Evolutionary conservation across 2,888 invertebrate species (phyloP), one percentile per base, ranked within the genome.

Genomic region (Agrotis clavis): DNA sequence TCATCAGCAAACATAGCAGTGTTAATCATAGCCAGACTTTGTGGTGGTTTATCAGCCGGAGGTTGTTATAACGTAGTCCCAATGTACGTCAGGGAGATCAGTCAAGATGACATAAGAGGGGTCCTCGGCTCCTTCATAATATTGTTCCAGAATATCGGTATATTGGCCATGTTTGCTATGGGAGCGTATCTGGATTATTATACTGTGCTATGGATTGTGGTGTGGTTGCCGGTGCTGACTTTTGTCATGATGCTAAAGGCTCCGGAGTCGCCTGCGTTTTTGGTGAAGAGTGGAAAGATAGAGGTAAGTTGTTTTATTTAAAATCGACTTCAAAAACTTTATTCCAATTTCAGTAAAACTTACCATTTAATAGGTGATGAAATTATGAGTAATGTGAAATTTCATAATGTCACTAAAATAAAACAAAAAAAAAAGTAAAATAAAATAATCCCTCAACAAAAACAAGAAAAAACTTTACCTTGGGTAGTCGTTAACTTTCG

Each of bases 191-290:
- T 93, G 53, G 87, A 90, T 21, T 95, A 94, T 67, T 82, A 86
- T 48, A 88, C 89, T 0, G 88, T 94, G 3, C 54, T 94, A 4
- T 92, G 90, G 87, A 85, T 90, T 0, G 89, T 89, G 3, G 25
- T 93, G 1, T 83, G 86, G 18, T 70, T 94, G 6, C 92, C 93
- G 0, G 69, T 93, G 2, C 6, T 91, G 0, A 90, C 90, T 21
- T 78, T 90, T 2, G 50, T 92, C 4, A 60, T 92, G 19, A 90
- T 95, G 87, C 51, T 91, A 16, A 90, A 88, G 74, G 92, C 92
- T 69, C 94, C 94, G 4, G 94, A 94, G 75, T 93, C 94, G 3
- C 95, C 95, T 19, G 91, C 92, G 1, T 93, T 89, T 82, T 86
- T 94, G 61, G 89, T 95, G 2, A 93, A 93, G 53, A 87, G 83